A percentile compares a stretch with the other conserved stretches of the same genome.
These are phyloP conservation scores for Ridgeia piscesae DNA, from an alignment of 1,140 invertebrate species.

Conservation along the genomic window DNA sequence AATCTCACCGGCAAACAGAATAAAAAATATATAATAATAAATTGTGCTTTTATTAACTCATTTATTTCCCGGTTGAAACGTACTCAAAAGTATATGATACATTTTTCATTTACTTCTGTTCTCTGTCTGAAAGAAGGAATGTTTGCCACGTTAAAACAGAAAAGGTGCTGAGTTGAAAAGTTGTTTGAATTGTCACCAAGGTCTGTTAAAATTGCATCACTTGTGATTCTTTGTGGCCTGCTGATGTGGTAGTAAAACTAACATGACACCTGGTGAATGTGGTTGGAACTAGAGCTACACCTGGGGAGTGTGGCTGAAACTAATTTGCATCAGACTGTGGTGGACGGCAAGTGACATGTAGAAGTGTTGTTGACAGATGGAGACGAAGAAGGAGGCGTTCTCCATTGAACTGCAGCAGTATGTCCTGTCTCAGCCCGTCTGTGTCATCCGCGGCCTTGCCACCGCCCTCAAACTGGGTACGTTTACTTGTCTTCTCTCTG, in stretches of 20 bases:
- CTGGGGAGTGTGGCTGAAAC: neutral
- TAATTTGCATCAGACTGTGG: neutral
- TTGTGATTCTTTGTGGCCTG: too few relatives aligned
- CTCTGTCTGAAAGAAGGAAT: too few relatives aligned
- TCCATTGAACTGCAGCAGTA: slow-evolving; percentile 95
- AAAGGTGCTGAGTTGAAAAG: too few relatives aligned
- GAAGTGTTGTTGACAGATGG: slow-evolving; percentile 63
- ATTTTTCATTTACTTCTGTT: too few relatives aligned
- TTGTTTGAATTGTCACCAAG: too few relatives aligned
- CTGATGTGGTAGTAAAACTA: neutral
- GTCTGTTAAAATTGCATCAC: too few relatives aligned
- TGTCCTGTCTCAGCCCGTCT: slow-evolving; percentile 94
- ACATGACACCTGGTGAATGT: neutral
- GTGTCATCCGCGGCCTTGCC: slow-evolving; percentile 90
- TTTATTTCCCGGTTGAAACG: too few relatives aligned
- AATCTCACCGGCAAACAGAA: too few relatives aligned
- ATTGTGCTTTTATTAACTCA: too few relatives aligned
- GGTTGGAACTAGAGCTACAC: neutral
- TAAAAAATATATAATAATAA: too few relatives aligned
- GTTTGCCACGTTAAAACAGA: too few relatives aligned
- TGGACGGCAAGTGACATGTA: neutral
- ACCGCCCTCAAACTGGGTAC: slow-evolving; percentile 84
- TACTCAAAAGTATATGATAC: too few relatives aligned
- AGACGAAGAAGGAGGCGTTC: slow-evolving; percentile 97
- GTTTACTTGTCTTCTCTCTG: slow-evolving; percentile 25